These are phyloP conservation scores for Pectinophora gossypiella DNA, from an alignment of 1,140 invertebrate species.

Conservation along the genomic window DNA sequence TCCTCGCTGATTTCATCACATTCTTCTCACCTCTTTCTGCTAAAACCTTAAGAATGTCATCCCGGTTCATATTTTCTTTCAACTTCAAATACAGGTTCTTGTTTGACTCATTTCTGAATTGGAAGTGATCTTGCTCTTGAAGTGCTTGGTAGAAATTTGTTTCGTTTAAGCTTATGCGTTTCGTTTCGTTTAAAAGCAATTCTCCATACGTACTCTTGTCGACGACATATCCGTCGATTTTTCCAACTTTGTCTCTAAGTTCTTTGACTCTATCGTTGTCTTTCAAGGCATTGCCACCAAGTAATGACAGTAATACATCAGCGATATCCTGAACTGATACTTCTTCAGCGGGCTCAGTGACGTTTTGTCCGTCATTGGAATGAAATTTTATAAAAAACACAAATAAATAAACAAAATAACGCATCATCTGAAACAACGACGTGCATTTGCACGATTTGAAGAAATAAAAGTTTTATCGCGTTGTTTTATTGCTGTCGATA, in stretches of 20 bases:
- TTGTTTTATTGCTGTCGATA: too few species aligned
- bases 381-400: not conserved
- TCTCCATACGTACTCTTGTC: slow-evolving; percentile 38
- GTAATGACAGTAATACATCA: not conserved
- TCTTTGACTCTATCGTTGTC: slow-evolving; percentile 35
- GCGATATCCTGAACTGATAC: not conserved
- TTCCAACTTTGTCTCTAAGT: slow-evolving; percentile 40
- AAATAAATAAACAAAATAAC: not conserved
- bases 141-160: slow-evolving; percentile 50
- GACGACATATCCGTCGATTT: slow-evolving; percentile 39
- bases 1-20: not conserved
- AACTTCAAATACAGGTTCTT: slow-evolving; percentile 51
- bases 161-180: slow-evolving; percentile 32
- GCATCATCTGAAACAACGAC: too few species aligned
- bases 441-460: too few species aligned
- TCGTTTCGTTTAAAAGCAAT: slow-evolving; percentile 36
- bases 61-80: slow-evolving; percentile 58
- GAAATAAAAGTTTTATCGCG: too few species aligned
- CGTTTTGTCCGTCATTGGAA: not conserved
- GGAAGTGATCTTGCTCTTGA: slow-evolving; percentile 39
- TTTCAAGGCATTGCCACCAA: not conserved
- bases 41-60: slow-evolving; percentile 48
- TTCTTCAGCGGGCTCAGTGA: not conserved
- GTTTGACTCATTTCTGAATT: slow-evolving; percentile 7
- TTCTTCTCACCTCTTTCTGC: slow-evolving; percentile 17